Base-by-base conservation (phyloP, 2,888 invertebrate species). In the Lasioglossum malachurum region DNA sequence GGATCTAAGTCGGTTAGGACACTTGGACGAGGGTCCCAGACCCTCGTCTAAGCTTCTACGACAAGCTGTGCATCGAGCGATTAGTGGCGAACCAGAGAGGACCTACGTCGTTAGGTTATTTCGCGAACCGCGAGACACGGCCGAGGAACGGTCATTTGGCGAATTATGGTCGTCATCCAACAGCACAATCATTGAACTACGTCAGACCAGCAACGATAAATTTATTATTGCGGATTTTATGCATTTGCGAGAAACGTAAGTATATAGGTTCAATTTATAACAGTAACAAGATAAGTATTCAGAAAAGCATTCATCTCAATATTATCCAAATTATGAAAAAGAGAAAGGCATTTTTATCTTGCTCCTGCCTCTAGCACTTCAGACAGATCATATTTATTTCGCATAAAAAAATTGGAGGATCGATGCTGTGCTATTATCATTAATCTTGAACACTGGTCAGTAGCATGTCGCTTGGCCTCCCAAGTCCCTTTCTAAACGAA, bases 41-140 rank as follows among this genome's bases (percentile, higher is more conserved):
- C 14, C 38, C 31, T n/a, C 53, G 10, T 67, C 38, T 14, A 57
- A 84, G 38, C 41, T 27, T 69, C 35, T 46, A 8, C 23, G n/a
- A 0, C 14, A 5, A 75, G 80, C 41, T 60, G 57, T 23, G 16
- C 19, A n/a, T 41, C 10, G 23, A 27, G 10, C 35, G 64, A 78
- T 78, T 71, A 78, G 27, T n/a, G 12, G 73, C 67, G 49, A 14
- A 64, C 14, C 64, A 64, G 38, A 78, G 46, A 23, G 5, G 19
- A 57, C 64, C 74, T 64, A 8, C 5, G 49, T 69, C 38, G 53
- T 38, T 49, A 5, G 53, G 23, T 69, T 35, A 74, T 74, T n/a
- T 53, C 27, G 16, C 31, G 64, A 64, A 23, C 5, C n/a, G 72
- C n/a, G 44, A 44, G 4, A 72, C 12, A 14, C 35, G 31, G 64